These are phyloP conservation scores for Acrocephalus scirpaceus DNA, from an alignment of 2,797 vertebrate genomes.

Conservation along the genomic window DNA sequence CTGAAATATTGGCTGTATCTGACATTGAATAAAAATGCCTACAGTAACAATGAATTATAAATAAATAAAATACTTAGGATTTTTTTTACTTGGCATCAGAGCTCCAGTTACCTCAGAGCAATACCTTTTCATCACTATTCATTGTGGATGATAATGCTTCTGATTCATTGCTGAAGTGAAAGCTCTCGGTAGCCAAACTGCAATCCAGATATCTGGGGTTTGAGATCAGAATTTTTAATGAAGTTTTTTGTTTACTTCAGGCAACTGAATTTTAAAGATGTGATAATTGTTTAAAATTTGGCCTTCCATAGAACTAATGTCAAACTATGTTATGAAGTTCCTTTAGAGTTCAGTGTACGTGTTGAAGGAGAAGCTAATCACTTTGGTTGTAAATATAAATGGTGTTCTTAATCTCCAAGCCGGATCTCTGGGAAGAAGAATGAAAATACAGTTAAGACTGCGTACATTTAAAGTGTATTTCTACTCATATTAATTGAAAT, in stretches of 20 bases:
- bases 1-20: not conserved
- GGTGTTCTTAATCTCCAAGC: not conserved
- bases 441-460: not conserved
- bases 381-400: not conserved
- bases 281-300: not conserved
- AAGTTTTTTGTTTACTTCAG: not conserved
- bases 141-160: not conserved
- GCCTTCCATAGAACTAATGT: not conserved
- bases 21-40: not conserved
- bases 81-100: not conserved
- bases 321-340: not conserved
- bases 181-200: not conserved
- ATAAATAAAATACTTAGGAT: not conserved
- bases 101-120: not conserved
- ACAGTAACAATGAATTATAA: not conserved
- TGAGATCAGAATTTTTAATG: not conserved
- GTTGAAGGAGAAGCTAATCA: not conserved
- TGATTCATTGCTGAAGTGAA: not conserved
- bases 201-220: not conserved
- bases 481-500: not conserved
- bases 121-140: not conserved
- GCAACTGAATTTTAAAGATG: not conserved
- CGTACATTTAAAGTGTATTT: not conserved
- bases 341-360: not conserved
- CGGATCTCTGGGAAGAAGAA: not conserved